Base-by-base conservation (phyloP, 2,797 vertebrate genomes). In the Tadarida brasiliensis region DNA sequence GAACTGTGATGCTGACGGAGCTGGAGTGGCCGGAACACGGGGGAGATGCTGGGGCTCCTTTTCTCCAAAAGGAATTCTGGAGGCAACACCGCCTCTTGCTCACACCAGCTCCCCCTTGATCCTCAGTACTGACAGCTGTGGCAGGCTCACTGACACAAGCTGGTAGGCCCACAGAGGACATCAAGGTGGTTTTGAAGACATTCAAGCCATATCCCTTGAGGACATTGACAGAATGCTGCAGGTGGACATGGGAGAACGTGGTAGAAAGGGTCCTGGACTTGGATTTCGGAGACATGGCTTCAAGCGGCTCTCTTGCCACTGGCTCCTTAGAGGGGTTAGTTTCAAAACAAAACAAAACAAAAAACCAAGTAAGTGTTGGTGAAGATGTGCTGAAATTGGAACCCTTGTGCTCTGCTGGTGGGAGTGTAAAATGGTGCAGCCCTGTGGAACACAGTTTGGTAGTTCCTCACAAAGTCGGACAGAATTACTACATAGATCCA, bases 11-110 rank as follows among this genome's bases (percentile, higher is more conserved):
- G 26, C 65, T 19, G 22, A 77, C 2, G 61, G 57, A 78, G 19
- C 30, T 44, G 26, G 59, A 35, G n/a, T 7, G 0, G 30, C 24
- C 11, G 0, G 0, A 71, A 24, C 35, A 2, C 35, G 6, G 56
- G 28, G 11, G 16, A 82, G 33, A 86, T 5, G 24, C 39, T 4
- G 7, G 30, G 26, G 17, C 22, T 90, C 6, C 22, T 65, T 88
- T 78, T 68, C 57, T 35, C 19, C 20, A 30, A 49, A 59, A 54
- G 67, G 44, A 81, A 49, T 59, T 73, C 81, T 47, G 47, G 77
- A 65, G 67, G 68, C 70, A 44, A 11, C 15, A 2, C 3, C 19
- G 16, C 63, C 8, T 77, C n/a, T 61, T 30, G 26, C 59, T 77
- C 54, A 19, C 0, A 39, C 3, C 11, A 35, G 67, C 61, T 54